Evolutionary conservation across 2,888 invertebrate genomes (phyloP), one percentile per base, ranked within the genome.

Genomic region (Drosophila putrida): DNA sequence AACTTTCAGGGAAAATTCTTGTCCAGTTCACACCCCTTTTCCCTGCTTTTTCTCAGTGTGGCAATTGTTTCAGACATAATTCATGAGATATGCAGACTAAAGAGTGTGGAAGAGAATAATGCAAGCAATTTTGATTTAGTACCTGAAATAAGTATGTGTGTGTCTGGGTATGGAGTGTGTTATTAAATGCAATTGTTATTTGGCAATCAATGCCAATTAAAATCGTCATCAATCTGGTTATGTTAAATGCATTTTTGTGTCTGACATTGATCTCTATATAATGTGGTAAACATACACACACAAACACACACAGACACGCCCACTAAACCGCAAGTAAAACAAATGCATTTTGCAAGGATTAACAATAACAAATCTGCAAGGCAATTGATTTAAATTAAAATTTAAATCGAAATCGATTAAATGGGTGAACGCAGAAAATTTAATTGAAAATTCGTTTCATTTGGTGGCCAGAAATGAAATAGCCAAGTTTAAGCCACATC

Each of bases 141-240:
- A 28, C 28, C 31, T 31, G 6, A 31, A 31, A 8, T 9, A 31
- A 0, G 31, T 31, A 2, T 31, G 31, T 20, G 20, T 20, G 38
- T 28, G 33, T 27, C 0, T 6, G 28, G 41, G 20, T 51, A 55
- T 27, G n/a, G n/a, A n/a, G 39, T 46, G 27, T 47, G 38, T 31
- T 85, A 86, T 88, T 75, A 82, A 88, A 82, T 89, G 83, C 73
- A 88, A 83, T 89, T 89, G 89, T 88, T 88, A 88, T 78, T 88
- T 89, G 85, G 75, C 80, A 82, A 71, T 61, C 79, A 78, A 82
- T 76, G 80, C 78, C 82, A 84, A 82, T 83, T 83, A 76, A 82
- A 84, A 71, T 62, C 28, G 76, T 60, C 64, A 82, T 73, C 64
- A 72, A 72, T 80, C 71, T 65, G 63, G 70, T 75, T 75, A 71